Percentiles rank a stretch among this genome's conserved stretches.
These are phyloP conservation scores for Latrodectus geometricus DNA, from an alignment of 1,140 invertebrate species.

Conservation along the genomic window DNA sequence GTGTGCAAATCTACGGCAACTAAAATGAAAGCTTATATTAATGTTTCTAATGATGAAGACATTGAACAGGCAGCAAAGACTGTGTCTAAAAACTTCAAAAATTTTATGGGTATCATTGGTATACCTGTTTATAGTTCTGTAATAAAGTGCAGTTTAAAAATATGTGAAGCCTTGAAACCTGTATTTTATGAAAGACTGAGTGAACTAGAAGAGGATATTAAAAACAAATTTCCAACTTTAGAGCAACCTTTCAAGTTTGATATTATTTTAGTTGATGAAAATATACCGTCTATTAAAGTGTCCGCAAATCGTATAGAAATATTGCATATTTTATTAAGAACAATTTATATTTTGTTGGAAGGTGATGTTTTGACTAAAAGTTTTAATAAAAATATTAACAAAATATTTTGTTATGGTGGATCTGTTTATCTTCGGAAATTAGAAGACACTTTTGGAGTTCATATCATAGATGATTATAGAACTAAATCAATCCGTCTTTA, in stretches of 20 bases:
- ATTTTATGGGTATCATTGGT: neutral
- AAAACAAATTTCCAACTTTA: neutral
- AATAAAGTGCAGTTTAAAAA: slow-evolving; percentile 31
- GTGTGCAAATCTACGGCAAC: slow-evolving; percentile 28
- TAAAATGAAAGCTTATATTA: slow-evolving; percentile 48
- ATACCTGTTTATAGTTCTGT: slow-evolving; percentile 34
- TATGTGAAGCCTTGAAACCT: slow-evolving; percentile 16
- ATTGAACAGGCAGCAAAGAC: neutral
- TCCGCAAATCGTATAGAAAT: slow-evolving; percentile 27
- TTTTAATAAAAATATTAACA: slow-evolving; percentile 19
- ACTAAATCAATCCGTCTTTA: slow-evolving; percentile 39
- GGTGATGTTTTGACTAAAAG: slow-evolving; percentile 29
- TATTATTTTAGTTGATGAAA: neutral
- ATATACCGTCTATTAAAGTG: slow-evolving; percentile 29
- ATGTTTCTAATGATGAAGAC: slow-evolving; percentile 11
- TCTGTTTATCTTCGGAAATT: slow-evolving; percentile 23
- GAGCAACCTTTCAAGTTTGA: slow-evolving; percentile 39
- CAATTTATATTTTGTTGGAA: slow-evolving; percentile 39
- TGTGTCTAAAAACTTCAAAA: neutral
- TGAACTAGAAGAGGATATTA: slow-evolving; percentile 24
- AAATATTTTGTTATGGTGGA: slow-evolving; percentile 53
- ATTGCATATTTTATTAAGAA: slow-evolving; percentile 21
- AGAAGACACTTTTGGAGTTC: slow-evolving; percentile 17
- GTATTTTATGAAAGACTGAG: neutral
- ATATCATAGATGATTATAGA: slow-evolving; percentile 37